Percentiles rank a stretch among this genome's conserved stretches.
phyloP scores from a whole-genome alignment of 1,140 invertebrate genomes.

The Trichonephila inaurata region DNA sequence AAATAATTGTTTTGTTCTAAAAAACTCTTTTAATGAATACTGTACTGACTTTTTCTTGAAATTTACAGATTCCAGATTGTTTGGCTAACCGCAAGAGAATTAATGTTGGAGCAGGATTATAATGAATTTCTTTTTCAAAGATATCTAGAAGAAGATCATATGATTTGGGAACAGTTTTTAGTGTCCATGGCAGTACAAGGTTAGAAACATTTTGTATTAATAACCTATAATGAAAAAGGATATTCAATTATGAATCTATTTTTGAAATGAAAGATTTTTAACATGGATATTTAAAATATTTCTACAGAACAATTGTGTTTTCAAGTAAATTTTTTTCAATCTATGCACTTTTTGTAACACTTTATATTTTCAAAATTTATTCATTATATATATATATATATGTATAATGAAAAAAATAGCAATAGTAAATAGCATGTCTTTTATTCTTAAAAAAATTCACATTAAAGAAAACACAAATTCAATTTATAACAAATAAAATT shows the following conservation, averaged over 20 bases:
- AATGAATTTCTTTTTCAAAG: neutral
- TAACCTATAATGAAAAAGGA: conserved; percentile 13
- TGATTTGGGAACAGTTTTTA: conserved; percentile 48
- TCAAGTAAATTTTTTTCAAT: too few relatives aligned
- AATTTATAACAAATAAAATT: too few relatives aligned
- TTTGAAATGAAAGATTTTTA: neutral
- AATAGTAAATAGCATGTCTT: too few relatives aligned
- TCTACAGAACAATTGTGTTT: neutral
- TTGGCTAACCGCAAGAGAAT: conserved; percentile 43
- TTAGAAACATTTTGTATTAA: conserved; percentile 57
- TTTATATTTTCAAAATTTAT: too few relatives aligned
- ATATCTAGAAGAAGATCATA: conserved; percentile 53
- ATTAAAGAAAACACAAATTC: too few relatives aligned
- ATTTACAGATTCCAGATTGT: neutral
- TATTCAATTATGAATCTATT: neutral
- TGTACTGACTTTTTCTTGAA: conserved; percentile 21
- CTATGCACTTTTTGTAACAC: too few relatives aligned
- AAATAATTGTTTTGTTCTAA: too few relatives aligned
- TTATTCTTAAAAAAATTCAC: too few relatives aligned
- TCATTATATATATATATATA: too few relatives aligned
- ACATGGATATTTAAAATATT: neutral
- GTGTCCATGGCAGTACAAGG: conserved; percentile 49
- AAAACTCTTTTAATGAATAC: too few relatives aligned
- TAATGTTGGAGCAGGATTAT: neutral
- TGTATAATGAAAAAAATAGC: too few relatives aligned